These are phyloP conservation scores for Toxonevra muliebris DNA, from an alignment of 2,888 invertebrate species.

Conservation along the genomic window DNA sequence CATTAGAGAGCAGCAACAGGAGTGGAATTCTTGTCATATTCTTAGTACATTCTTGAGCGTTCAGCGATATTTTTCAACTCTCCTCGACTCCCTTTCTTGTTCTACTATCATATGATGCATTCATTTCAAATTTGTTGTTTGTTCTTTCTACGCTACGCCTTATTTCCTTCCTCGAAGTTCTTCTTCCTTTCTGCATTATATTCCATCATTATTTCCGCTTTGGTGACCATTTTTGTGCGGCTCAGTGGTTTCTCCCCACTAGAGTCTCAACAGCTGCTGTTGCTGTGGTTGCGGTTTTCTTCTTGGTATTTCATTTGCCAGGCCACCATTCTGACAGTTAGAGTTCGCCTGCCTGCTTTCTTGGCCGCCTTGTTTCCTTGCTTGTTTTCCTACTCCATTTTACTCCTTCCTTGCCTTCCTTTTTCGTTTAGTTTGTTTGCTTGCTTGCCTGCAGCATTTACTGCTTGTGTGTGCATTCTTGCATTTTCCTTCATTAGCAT, in stretches of 20 bases:
- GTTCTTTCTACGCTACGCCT: constrained; percentile 1
- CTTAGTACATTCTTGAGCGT: too few relatives aligned
- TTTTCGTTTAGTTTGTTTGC: background rate
- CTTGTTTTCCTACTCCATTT: too few relatives aligned
- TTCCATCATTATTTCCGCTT: background rate
- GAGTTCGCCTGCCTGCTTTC: too few relatives aligned
- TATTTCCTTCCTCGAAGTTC: too few relatives aligned
- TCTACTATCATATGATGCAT: too few relatives aligned
- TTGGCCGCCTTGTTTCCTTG: too few relatives aligned
- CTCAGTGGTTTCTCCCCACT: background rate
- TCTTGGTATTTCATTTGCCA: background rate
- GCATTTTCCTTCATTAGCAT: background rate
- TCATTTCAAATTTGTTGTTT: background rate
- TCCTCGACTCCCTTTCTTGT: too few relatives aligned
- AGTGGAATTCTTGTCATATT: too few relatives aligned
- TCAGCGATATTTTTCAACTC: too few relatives aligned
- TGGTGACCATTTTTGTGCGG: constrained; percentile 15
- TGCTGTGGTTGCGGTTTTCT: constrained; percentile 1
- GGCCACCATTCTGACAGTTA: too few relatives aligned
- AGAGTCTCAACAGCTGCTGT: background rate
- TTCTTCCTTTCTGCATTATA: background rate
- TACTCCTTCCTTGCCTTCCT: background rate
- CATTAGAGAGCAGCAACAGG: too few relatives aligned
- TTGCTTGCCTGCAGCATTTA: background rate
- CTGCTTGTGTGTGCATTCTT: background rate